These are phyloP conservation scores for Mesorhabditis spiculigera DNA, from an alignment of 2,888 invertebrate genomes.

Conservation along the genomic window DNA sequence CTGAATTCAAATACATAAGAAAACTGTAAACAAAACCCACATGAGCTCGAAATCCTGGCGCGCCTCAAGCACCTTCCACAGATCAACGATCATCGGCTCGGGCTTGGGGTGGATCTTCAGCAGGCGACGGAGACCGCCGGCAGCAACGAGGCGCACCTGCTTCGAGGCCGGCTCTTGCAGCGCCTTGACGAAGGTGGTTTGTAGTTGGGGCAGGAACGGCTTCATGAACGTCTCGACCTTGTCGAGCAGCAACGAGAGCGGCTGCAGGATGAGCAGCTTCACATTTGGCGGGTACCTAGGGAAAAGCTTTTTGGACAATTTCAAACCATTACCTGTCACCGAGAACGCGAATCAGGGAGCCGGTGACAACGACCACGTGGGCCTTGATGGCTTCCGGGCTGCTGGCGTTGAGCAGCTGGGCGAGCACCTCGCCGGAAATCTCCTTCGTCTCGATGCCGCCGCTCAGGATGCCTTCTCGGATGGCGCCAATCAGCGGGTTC, in stretches of 20 bases:
- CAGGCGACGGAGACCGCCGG: slow-evolving; percentile 31
- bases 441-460: slow-evolving; percentile 86
- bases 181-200: slow-evolving; percentile 94
- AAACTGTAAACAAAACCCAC: slow-evolving; percentile 58
- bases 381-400: slow-evolving; percentile 60
- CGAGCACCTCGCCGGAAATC: slow-evolving; percentile 84
- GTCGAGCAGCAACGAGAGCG: slow-evolving; percentile 81
- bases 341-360: slow-evolving; percentile 91
- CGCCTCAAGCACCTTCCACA: slow-evolving; percentile 79
- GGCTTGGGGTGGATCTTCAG: slow-evolving; percentile 80
- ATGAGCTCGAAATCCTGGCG: slow-evolving; percentile 76
- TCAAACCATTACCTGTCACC: slow-evolving; percentile 67
- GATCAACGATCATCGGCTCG: slow-evolving; percentile 88
- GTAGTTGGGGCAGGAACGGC: slow-evolving; percentile 95
- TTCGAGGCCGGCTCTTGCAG: slow-evolving; percentile 73
- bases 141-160: slow-evolving; percentile 39
- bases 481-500: slow-evolving; percentile 85
- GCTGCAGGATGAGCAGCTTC: slow-evolving; percentile 91
- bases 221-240: slow-evolving; percentile 91
- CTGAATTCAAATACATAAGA: slow-evolving; percentile 7
- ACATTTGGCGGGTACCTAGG: slow-evolving; percentile 78
- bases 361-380: slow-evolving; percentile 93
- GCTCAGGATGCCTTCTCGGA: slow-evolving; percentile 84
- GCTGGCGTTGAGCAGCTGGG: slow-evolving; percentile 70
- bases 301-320: background rate